Conservation (phyloP, 2,888 invertebrate genomes). For the Tachina grossa region DNA sequence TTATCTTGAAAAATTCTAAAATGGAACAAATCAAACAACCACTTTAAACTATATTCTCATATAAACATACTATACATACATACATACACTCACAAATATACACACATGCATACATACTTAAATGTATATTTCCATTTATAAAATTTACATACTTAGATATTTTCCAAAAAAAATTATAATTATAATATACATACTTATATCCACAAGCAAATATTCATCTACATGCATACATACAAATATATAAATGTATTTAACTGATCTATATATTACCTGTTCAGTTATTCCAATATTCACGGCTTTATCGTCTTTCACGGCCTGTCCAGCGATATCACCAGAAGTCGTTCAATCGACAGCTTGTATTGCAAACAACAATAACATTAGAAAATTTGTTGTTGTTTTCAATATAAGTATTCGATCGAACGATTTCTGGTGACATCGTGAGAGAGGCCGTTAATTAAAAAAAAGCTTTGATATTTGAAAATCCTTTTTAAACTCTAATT, state of each 20-base stretch:
- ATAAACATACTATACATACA: constrained; percentile 53
- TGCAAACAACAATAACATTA: too few relatives aligned
- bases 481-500: background rate
- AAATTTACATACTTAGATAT: constrained; percentile 46
- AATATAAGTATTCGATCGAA: too few relatives aligned
- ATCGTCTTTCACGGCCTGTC: too few relatives aligned
- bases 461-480: too few relatives aligned
- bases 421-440: too few relatives aligned
- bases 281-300: too few relatives aligned
- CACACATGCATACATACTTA: constrained; percentile 45
- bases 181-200: background rate
- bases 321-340: too few relatives aligned
- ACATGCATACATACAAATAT: background rate
- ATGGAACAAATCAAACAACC: constrained; percentile 60
- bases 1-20: constrained; percentile 62
- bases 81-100: constrained; percentile 67
- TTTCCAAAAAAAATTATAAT: constrained; percentile 16
- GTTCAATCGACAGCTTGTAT: too few relatives aligned
- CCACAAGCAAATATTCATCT: background rate
- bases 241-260: background rate
- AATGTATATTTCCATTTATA: constrained; percentile 59
- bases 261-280: too few relatives aligned
- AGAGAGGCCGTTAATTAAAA: too few relatives aligned
- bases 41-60: constrained; percentile 49
- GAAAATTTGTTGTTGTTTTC: too few relatives aligned